A percentile compares a stretch with the other conserved stretches of the same genome.
Conservation (phyloP, 2,888 invertebrate species). For the Athetis lepigone region DNA sequence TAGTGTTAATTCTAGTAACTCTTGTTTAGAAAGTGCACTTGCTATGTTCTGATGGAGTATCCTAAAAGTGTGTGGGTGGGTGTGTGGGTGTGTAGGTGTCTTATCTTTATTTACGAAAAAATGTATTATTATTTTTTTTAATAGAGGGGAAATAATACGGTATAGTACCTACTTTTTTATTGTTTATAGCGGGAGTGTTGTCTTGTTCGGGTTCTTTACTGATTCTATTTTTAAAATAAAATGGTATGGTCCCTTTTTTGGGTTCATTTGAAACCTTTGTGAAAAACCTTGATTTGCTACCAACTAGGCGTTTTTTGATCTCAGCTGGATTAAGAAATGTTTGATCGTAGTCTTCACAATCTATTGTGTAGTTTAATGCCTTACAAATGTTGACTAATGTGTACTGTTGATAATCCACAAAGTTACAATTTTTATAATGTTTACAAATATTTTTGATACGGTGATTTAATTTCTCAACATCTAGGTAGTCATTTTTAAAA, state of each 20-base stretch:
- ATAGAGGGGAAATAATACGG: neutral
- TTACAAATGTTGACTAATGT: neutral
- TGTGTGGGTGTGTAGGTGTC: neutral
- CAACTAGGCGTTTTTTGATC: neutral
- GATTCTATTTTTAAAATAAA: neutral
- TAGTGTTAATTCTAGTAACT: no score
- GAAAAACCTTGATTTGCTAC: slow-evolving; percentile 9
- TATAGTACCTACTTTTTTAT: neutral
- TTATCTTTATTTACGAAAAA: slow-evolving; percentile 2
- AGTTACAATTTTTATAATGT: no score
- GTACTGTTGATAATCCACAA: no score
- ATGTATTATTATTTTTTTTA: neutral
- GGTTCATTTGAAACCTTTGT: neutral
- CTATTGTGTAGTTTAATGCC: neutral
- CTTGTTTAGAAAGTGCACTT: no score
- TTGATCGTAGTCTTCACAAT: slow-evolving; percentile 6
- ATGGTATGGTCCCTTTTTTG: slow-evolving; percentile 11
- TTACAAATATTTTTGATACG: neutral
- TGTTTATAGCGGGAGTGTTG: neutral
- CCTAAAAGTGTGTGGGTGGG: no score
- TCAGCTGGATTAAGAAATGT: slow-evolving; percentile 14
- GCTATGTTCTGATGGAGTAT: no score
- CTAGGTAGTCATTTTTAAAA: neutral
- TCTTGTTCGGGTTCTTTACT: neutral
- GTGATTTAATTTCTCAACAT: neutral